Evolutionary conservation across 2,888 invertebrate genomes (phyloP), one percentile per base, ranked within the genome.

Genomic region (Drosophila rellima): DNA sequence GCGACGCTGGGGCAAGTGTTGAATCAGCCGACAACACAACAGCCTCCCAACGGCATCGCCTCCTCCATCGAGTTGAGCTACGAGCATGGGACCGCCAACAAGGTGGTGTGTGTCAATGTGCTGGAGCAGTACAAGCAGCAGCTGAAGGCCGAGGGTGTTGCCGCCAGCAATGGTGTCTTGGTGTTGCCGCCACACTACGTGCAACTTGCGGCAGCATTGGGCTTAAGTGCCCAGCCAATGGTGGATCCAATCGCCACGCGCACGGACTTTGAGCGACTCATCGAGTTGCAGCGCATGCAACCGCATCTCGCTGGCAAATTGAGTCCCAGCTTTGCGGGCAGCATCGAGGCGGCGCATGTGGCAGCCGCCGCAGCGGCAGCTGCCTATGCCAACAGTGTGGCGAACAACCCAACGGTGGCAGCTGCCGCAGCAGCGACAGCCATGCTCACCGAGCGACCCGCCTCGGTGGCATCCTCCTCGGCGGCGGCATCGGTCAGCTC

Each of bases 121-220:
- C 70, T 91, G 60, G 91, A 92, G 50, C 90, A 88, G 70, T 91
- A 91, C 59, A 91, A 91, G 75, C 89, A 89, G 55, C 89, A 89
- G 73, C 74, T 91, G 4, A 92, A 91, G 79, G 80, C 82, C 2
- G 82, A 81, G 45, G 23, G 47, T 70, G 23, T 44, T 70, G 4
- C 13, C 31, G 20, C 23, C 72, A 93, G 94, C 75, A 93, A 94
- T 74, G 94, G 94, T 3, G 94, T 94, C 7, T 93, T 94, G 72
- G 92, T 94, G 10, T 90, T 94, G 31, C 94, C 94, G 47, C 94
- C 94, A 69, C 94, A 94, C 81, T 94, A 94, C 83, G 94, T 94
- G 18, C 94, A 94, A 82, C 83, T 94, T 54, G 94, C 94, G 2
- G 94, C 94, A 0, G 94, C 94, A 2, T 74, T 92, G 33, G 92